phyloP scores from a whole-genome alignment of 2,888 invertebrate species.

The Drosophila hawaiiensis region DNA sequence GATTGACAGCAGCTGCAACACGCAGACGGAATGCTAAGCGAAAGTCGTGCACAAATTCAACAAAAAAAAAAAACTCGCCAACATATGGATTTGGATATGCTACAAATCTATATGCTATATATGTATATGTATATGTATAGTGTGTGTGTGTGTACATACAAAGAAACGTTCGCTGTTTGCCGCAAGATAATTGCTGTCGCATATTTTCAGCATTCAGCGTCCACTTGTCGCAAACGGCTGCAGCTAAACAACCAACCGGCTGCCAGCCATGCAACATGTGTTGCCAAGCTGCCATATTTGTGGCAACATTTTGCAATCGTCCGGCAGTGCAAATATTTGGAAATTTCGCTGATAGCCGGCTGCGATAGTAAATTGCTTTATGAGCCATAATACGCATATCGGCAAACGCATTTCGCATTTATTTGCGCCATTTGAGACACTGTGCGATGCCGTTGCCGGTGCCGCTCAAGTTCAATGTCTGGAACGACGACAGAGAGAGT shows the following conservation, averaged over 20 bases:
- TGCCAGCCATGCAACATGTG: slow-evolving; percentile 63
- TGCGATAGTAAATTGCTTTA: slow-evolving; percentile 44
- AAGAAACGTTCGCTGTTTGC: slow-evolving; percentile 39
- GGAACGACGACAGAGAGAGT: slow-evolving; percentile 37
- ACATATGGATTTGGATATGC: slow-evolving; percentile 69
- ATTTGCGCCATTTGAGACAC: slow-evolving; percentile 54
- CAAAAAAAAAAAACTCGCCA: slow-evolving; percentile 44
- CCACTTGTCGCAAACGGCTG: slow-evolving; percentile 68
- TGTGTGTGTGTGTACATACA: slow-evolving; percentile 3
- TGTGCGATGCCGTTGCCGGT: slow-evolving; percentile 57
- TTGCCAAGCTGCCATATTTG: slow-evolving; percentile 62
- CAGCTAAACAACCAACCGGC: slow-evolving; percentile 42
- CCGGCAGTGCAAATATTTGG: slow-evolving; percentile 59
- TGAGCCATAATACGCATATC: slow-evolving; percentile 15
- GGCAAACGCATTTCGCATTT: slow-evolving; percentile 9
- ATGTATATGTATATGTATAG: neutral
- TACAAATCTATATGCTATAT: slow-evolving; percentile 18
- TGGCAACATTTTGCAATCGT: slow-evolving; percentile 67
- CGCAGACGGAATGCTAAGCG: slow-evolving; percentile 31
- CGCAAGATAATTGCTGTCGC: slow-evolving; percentile 77
- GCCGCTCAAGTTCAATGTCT: slow-evolving; percentile 73
- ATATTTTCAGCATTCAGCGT: slow-evolving; percentile 69
- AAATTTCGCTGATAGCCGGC: slow-evolving; percentile 29
- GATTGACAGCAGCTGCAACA: slow-evolving; percentile 81
- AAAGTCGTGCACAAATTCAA: slow-evolving; percentile 20